Conservation (phyloP, 2,888 invertebrate genomes). For the Drosophila nr. medialis region DNA sequence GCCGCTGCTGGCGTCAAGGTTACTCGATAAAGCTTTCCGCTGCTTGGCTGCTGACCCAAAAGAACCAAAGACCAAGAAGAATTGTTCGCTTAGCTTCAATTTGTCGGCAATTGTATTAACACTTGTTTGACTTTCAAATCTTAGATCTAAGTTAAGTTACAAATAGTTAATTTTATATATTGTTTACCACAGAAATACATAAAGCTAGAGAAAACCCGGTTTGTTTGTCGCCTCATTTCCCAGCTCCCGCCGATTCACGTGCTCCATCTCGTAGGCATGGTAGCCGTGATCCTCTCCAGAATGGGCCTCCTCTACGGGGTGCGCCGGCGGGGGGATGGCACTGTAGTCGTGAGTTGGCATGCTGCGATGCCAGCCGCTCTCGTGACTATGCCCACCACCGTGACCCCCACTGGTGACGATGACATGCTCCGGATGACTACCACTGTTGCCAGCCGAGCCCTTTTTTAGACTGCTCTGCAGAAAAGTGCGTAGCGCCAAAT, state of each 20-base stretch:
- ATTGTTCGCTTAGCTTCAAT: conserved; percentile 61
- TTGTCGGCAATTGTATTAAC: conserved; percentile 69
- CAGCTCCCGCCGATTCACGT: conserved; percentile 44
- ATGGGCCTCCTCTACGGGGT: conserved; percentile 23
- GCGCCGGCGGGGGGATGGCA: neutral
- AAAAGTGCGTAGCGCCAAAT: conserved; percentile 52
- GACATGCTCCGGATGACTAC: conserved; percentile 85
- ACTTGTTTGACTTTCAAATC: conserved; percentile 45
- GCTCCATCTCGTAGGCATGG: conserved; percentile 58
- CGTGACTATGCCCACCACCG: conserved; percentile 80
- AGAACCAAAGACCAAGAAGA: conserved; percentile 74
- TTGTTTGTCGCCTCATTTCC: conserved; percentile 14
- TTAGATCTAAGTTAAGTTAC: conserved; percentile 54
- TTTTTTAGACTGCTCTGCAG: conserved; percentile 87
- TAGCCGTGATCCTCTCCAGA: conserved; percentile 46
- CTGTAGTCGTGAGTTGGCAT: conserved; percentile 63
- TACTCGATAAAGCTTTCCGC: conserved; percentile 49
- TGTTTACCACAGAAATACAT: conserved; percentile 60
- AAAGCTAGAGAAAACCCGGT: conserved; percentile 66
- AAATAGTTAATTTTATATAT: conserved; percentile 37
- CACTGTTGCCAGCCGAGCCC: conserved; percentile 86
- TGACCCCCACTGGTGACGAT: conserved; percentile 84
- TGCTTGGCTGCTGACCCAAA: conserved; percentile 12
- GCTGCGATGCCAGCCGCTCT: conserved; percentile 85
- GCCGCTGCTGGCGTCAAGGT: conserved; percentile 34